Evolutionary conservation across 2,888 invertebrate species (phyloP).

Genomic region (Coecobrya sp.): DNA sequence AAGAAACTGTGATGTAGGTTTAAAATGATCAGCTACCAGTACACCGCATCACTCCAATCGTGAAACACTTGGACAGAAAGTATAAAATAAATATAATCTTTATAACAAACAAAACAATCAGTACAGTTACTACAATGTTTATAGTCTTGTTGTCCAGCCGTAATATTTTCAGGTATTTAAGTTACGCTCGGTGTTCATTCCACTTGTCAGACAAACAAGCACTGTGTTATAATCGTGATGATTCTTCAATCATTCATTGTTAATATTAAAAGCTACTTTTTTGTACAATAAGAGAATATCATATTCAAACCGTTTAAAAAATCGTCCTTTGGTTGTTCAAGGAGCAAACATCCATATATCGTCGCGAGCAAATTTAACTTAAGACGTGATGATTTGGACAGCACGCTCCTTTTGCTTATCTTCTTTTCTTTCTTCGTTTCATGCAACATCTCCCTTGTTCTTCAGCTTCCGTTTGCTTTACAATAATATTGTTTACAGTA

Average conservation of each 20-base stretch:
- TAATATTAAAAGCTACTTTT: conserved; percentile 64
- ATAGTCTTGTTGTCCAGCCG: conserved; percentile 82
- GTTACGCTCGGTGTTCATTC: conserved; percentile 78
- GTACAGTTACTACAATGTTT: conserved; percentile 16
- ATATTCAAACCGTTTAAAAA: conserved; percentile 49
- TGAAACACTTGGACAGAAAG: conserved; percentile 17
- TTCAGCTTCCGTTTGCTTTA: background rate
- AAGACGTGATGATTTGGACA: background rate
- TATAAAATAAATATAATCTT: conserved; percentile 53
- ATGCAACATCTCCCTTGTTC: background rate
- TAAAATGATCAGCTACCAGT: conserved; percentile 21
- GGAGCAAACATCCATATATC: background rate
- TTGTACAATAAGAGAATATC: conserved; percentile 82
- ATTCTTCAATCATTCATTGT: conserved; percentile 17
- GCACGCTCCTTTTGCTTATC: background rate
- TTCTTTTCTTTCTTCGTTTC: background rate
- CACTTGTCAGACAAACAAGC: conserved; percentile 60
- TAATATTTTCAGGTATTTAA: conserved; percentile 79
- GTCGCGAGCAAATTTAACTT: background rate
- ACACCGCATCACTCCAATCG: background rate
- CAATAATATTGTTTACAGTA: conserved; percentile 63
- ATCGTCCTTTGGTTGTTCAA: conserved; percentile 19
- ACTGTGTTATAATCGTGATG: background rate
- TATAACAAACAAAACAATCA: conserved; percentile 51
- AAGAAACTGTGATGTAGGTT: conserved; percentile 3